Percentiles rank a stretch among this genome's conserved stretches.
Evolutionary conservation across 2,113 vertebrate genomes (phyloP).

Genomic region (Aramus guarauna): DNA sequence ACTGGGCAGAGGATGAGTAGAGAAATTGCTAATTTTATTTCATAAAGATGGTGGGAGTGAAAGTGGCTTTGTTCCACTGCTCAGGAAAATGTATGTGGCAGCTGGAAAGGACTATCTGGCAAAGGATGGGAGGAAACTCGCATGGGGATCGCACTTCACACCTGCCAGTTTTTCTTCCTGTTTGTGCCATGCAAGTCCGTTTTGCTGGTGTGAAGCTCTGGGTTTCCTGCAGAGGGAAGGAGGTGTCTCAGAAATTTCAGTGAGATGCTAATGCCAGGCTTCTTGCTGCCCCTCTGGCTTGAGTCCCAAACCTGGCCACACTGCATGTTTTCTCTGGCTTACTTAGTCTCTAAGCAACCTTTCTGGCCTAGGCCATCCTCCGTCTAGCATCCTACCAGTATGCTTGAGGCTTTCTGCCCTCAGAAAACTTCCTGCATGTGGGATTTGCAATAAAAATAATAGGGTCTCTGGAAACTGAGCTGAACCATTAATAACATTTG

Average conservation of each 20-base stretch:
- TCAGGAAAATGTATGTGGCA: background rate
- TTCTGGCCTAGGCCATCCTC: background rate
- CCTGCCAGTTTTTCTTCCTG: background rate
- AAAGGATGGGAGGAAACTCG: background rate
- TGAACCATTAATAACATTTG: background rate
- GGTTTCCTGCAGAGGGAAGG: background rate
- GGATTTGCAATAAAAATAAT: background rate
- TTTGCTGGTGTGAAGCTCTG: background rate
- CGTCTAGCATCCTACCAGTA: background rate
- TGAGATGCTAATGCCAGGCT: background rate
- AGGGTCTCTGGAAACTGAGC: background rate
- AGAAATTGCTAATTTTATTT: constrained; percentile 37
- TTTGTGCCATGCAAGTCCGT: background rate
- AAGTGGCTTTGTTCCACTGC: background rate
- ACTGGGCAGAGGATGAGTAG: background rate
- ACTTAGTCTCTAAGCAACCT: background rate
- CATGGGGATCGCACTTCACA: background rate
- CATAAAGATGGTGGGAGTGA: background rate
- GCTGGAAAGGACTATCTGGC: background rate
- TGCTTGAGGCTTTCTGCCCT: background rate
- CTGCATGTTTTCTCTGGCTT: background rate
- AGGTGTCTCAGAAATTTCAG: background rate
- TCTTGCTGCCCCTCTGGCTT: background rate
- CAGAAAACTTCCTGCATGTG: background rate
- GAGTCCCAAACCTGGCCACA: background rate